These are phyloP conservation scores for Auanema sp. DNA, from an alignment of 2,888 invertebrate genomes.

Conservation along the genomic window DNA sequence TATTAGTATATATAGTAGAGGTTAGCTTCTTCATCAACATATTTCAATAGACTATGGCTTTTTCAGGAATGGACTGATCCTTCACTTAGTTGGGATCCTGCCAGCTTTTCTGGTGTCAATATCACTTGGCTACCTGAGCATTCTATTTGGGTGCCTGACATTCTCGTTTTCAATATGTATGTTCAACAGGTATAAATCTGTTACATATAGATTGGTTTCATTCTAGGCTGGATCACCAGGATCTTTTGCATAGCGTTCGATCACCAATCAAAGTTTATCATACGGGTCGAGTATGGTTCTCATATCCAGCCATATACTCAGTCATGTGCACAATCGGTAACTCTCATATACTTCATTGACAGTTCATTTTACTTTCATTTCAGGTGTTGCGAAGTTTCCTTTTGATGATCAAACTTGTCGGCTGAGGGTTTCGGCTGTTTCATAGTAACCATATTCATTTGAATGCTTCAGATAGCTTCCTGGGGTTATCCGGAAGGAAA, in stretches of 20 bases:
- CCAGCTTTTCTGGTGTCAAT: conserved; percentile 80
- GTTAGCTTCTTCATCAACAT: conserved; percentile 14
- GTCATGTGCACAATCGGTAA: conserved; percentile 49
- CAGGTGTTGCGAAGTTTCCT: conserved; percentile 50
- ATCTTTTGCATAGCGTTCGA: conserved; percentile 46
- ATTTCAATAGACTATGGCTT: neutral
- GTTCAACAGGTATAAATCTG: conserved; percentile 55
- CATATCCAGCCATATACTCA: conserved; percentile 52
- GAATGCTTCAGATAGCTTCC: conserved; percentile 45
- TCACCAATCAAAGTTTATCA: conserved; percentile 45
- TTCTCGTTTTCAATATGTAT: conserved; percentile 86
- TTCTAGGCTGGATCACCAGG: conserved; percentile 48
- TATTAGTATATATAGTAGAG: conserved; percentile 51
- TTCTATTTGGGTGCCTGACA: conserved; percentile 83
- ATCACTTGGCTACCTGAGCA: conserved; percentile 81
- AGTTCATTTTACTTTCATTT: conserved; percentile 16
- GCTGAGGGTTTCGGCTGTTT: conserved; percentile 27
- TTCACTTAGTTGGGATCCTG: conserved; percentile 80
- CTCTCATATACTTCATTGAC: neutral
- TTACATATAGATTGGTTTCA: neutral
- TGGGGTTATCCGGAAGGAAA: conserved; percentile 57
- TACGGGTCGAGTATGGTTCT: conserved; percentile 46
- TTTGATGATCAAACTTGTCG: conserved; percentile 53
- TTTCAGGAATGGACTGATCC: conserved; percentile 78
- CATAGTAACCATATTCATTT: neutral